These are phyloP conservation scores for Pluvialis apricaria DNA, from an alignment of 2,113 vertebrate species.

Conservation along the genomic window DNA sequence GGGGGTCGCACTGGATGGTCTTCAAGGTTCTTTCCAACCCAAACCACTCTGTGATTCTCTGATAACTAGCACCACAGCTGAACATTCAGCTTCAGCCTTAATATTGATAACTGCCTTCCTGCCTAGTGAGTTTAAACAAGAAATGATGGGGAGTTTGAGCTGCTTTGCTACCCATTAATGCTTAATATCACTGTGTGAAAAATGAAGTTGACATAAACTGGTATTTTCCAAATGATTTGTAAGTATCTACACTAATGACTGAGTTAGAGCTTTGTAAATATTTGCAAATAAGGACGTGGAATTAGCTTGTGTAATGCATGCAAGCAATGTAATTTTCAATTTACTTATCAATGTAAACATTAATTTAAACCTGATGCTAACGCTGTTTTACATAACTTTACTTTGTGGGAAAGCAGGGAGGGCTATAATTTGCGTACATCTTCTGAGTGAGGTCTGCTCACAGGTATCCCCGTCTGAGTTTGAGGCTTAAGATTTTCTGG, in stretches of 20 bases:
- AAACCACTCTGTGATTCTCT: no score
- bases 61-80: not conserved
- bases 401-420: not conserved
- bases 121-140: not conserved
- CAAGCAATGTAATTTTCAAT: slow-evolving; percentile 36
- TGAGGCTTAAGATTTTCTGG: not conserved
- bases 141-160: not conserved
- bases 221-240: slow-evolving; percentile 30
- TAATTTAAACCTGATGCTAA: slow-evolving; percentile 3
- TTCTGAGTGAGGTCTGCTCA: not conserved
- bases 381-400: not conserved
- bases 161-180: not conserved
- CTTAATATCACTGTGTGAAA: not conserved
- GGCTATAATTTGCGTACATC: not conserved
- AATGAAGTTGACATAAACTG: not conserved
- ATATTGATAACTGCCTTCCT: not conserved
- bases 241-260: slow-evolving; percentile 21
- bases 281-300: slow-evolving; percentile 32
- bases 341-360: slow-evolving; percentile 47
- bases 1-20: no score
- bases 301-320: slow-evolving; percentile 5
- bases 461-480: not conserved
- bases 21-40: no score
- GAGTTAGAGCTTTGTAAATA: slow-evolving; percentile 46
- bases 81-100: not conserved